A percentile compares a stretch with the other conserved stretches of the same genome.
Conservation (phyloP, 2,797 vertebrate genomes). For the Rhabdophis nuchalis region DNA sequence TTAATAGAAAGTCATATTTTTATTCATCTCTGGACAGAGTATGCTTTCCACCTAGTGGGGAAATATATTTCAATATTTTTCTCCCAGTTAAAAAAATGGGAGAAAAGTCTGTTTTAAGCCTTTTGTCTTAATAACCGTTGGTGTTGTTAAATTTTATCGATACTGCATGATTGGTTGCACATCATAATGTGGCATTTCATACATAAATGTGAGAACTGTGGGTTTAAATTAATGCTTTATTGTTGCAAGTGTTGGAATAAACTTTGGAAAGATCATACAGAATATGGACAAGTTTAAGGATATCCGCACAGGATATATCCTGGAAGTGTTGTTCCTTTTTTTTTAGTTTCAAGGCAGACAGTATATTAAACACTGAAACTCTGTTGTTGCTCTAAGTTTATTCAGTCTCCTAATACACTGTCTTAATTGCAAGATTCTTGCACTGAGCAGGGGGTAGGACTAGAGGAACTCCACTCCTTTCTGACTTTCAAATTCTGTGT, state of each 20-base stretch:
- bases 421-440: slow-evolving; percentile 13
- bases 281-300: not conserved
- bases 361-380: not conserved
- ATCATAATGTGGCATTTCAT: not conserved
- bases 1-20: not conserved
- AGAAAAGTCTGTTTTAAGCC: not conserved
- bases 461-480: not conserved
- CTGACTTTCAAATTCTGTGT: not conserved
- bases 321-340: not conserved
- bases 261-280: not conserved
- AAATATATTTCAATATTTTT: not conserved
- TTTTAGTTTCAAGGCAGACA: not conserved
- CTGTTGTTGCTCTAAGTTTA: not conserved
- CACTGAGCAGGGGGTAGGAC: not conserved
- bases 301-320: not conserved
- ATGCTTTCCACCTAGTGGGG: not conserved
- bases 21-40: not conserved
- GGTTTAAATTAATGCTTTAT: not conserved
- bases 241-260: not conserved
- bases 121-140: not conserved
- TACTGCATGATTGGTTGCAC: not conserved
- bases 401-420: not conserved
- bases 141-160: not conserved
- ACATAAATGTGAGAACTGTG: not conserved
- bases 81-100: not conserved